Evolutionary conservation across 2,888 invertebrate genomes (phyloP), one percentile per base, ranked within the genome.

Genomic region (Zygothrica quintamaculata): DNA sequence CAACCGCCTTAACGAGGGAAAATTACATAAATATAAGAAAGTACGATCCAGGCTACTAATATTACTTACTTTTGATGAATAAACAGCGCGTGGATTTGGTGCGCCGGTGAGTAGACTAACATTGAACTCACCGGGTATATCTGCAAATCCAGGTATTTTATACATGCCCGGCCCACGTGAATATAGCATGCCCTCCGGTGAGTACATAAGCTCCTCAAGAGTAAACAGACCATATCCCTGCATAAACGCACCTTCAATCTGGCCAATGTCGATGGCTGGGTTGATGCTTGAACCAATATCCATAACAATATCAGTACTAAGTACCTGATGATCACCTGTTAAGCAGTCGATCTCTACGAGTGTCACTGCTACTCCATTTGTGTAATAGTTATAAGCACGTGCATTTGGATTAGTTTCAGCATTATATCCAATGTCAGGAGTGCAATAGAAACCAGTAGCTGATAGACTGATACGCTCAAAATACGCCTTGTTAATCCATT

Each of bases 191-290:
- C 98, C 98, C 37, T 93, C 94, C 0, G 97, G 96, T 0, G 97
- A 96, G 88, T 96, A 96, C 60, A 96, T 94, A 77, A 97, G 92
- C 89, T 98, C 98, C 91, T 99, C 99, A 86, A 98, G 92, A 0
- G 96, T 96, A 85, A 96, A 98, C 55, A 99, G 90, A 1, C 98
- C 99, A 85, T 98, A 97, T 0, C 99, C 99, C 93, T 98, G 98
- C 88, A 97, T 93, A 85, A 98, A 99, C 0, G 93, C 99, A 1
- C 99, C 99, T 92, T 99, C 99, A 11, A 99, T 95, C 92, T 99
- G 99, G 0, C 98, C 99, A 77, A 99, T 96, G 85, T 99, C 99
- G 70, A 99, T 97, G 1, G 98, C 98, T 2, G 99, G 99, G 91
- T 99, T 99, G 52, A 99, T 92, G 91, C 98, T 98, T 77, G 96